These are phyloP conservation scores for Xestobium rufovillosum DNA, from an alignment of 2,888 invertebrate genomes.

Conservation along the genomic window DNA sequence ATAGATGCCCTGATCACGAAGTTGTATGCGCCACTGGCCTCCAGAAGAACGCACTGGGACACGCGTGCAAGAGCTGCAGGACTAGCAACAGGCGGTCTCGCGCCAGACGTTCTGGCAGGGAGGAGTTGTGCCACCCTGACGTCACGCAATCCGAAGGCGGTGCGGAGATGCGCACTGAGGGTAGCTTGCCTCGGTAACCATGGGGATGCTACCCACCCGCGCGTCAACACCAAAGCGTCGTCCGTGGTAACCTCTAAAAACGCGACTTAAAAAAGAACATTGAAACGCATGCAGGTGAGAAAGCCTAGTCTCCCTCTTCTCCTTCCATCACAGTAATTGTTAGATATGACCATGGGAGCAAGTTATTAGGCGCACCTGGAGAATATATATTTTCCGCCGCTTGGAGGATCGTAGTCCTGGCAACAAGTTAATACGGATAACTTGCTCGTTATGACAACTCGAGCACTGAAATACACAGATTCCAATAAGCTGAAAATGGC, in stretches of 20 bases:
- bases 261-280: conserved; percentile 22
- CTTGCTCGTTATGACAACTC: conserved; percentile 33
- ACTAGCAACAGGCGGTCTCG: conserved; percentile 46
- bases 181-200: conserved; percentile 37
- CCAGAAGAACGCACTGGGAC: conserved; percentile 30
- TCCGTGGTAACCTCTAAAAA: conserved; percentile 36
- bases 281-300: conserved; percentile 23
- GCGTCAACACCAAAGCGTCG: conserved; percentile 37
- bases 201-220: conserved; percentile 39
- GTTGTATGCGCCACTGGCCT: conserved; percentile 17
- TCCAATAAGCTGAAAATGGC: conserved; percentile 33
- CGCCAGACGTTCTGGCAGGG: conserved; percentile 36
- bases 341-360: too few species aligned
- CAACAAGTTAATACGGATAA: conserved; percentile 24
- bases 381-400: not conserved
- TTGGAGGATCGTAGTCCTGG: conserved; percentile 14
- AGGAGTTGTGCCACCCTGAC: conserved; percentile 39
- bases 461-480: conserved; percentile 28
- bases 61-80: conserved; percentile 38
- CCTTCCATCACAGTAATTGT: too few species aligned
- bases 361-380: too few species aligned
- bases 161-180: conserved; percentile 38
- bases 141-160: conserved; percentile 40
- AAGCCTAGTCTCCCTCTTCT: conserved; percentile 8
- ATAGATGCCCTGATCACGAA: conserved; percentile 2